Percentiles rank a stretch among this genome's conserved stretches.
Conservation (phyloP, 2,888 invertebrate genomes). For the Dexiosoma caninum region DNA sequence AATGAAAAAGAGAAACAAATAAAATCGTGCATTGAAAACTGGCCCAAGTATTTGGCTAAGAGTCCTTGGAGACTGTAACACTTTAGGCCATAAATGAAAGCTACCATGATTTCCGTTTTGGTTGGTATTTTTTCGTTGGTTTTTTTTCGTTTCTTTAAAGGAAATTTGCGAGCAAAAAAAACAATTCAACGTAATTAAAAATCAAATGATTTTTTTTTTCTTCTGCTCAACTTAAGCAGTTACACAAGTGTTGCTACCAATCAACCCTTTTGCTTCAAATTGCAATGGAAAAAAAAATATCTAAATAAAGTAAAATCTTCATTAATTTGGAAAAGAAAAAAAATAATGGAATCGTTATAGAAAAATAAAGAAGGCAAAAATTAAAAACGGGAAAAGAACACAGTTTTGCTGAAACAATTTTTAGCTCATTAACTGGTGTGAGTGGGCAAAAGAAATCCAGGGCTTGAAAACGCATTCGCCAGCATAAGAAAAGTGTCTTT, state of each 20-base stretch:
- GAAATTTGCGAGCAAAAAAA: constrained; percentile 34
- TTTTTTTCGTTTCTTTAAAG: constrained; percentile 19
- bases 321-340: constrained; percentile 60
- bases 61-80: constrained; percentile 65
- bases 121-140: not conserved
- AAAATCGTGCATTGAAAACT: constrained; percentile 54
- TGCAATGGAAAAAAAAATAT: not conserved
- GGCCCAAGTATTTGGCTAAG: constrained; percentile 59
- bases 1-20: not conserved
- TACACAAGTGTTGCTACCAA: constrained; percentile 56
- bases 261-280: constrained; percentile 50
- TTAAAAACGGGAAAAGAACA: constrained; percentile 15
- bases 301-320: constrained; percentile 60
- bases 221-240: not conserved
- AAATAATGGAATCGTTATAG: no score
- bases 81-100: constrained; percentile 54
- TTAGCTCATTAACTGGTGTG: constrained; percentile 65
- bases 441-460: constrained; percentile 18
- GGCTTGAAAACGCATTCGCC: not conserved
- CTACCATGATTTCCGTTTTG: constrained; percentile 53
- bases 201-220: constrained; percentile 65
- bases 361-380: constrained; percentile 49
- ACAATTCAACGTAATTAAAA: constrained; percentile 66
- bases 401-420: constrained; percentile 51
- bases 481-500: constrained; percentile 61